Conservation (phyloP, 2,113 vertebrate genomes). For the Isichthys henryi region DNA sequence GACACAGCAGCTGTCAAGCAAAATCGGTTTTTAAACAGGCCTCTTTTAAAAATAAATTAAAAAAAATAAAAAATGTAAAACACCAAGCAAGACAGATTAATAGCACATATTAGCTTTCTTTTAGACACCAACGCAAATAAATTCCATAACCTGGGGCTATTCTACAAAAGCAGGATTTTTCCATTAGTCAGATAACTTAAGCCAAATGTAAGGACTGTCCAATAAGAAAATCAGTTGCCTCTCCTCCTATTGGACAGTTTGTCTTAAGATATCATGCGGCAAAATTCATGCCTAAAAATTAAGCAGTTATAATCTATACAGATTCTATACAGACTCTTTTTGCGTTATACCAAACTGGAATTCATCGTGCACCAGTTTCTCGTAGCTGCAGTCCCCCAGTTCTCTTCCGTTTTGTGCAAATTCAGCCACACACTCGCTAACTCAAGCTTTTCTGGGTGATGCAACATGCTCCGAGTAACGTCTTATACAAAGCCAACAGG, state of each 20-base stretch:
- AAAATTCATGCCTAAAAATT: not conserved
- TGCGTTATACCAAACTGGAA: not conserved
- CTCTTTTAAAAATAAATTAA: not conserved
- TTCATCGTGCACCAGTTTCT: not conserved
- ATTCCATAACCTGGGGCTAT: not conserved
- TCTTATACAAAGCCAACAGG: not conserved
- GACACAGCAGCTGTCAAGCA: not conserved
- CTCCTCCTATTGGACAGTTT: not conserved
- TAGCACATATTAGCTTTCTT: not conserved
- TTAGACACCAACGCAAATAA: not conserved
- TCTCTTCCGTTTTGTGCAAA: not conserved
- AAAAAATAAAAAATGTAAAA: constrained; percentile 21
- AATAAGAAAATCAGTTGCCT: not conserved
- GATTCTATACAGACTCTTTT: not conserved
- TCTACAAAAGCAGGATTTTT: not conserved
- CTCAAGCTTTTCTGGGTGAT: not conserved
- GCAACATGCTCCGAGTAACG: not conserved
- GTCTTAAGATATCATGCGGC: not conserved
- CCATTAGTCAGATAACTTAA: not conserved
- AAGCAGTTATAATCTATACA: not conserved
- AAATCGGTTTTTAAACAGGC: not conserved
- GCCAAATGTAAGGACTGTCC: not conserved
- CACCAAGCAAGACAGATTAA: not conserved
- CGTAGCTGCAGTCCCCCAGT: not conserved
- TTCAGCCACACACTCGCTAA: not conserved